phyloP scores from a whole-genome alignment of 2,888 invertebrate genomes.

The Ditylenchus weischeri region DNA sequence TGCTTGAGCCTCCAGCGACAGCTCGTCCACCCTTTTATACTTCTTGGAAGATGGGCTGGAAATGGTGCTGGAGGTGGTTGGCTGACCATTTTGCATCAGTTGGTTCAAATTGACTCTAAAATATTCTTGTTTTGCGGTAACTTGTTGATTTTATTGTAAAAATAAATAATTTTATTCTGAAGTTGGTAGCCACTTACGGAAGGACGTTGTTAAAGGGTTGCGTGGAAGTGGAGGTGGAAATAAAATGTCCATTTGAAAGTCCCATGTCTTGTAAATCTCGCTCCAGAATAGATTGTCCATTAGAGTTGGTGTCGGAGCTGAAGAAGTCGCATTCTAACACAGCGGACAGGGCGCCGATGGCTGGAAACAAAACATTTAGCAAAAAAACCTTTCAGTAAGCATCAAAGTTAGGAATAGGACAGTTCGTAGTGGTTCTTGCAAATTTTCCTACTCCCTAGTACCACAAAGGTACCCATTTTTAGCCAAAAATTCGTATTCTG shows the following conservation, averaged over 20 bases:
- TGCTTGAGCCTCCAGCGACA: conserved; percentile 47
- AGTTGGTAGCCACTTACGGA: not conserved
- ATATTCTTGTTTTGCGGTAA: not conserved
- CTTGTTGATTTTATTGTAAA: not conserved
- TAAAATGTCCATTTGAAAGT: conserved; percentile 18
- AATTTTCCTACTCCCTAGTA: too few relatives aligned
- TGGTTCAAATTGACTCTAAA: conserved; percentile 10
- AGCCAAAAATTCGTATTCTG: too few relatives aligned
- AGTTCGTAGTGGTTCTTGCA: too few relatives aligned
- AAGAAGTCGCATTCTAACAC: conserved; percentile 46
- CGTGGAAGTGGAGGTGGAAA: not conserved
- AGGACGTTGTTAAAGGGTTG: not conserved
- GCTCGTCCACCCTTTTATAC: conserved; percentile 31
- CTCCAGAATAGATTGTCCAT: conserved; percentile 26
- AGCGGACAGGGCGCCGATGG: conserved; percentile 30
- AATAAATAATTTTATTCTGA: conserved; percentile 9
- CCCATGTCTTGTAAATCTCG: conserved; percentile 42
- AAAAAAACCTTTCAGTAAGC: not conserved
- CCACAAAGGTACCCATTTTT: too few relatives aligned
- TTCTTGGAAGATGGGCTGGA: conserved; percentile 21
- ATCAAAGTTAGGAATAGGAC: not conserved
- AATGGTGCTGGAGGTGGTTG: not conserved
- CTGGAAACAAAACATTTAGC: conserved; percentile 6
- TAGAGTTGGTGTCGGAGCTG: conserved; percentile 27
- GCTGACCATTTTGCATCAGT: conserved; percentile 16